phyloP scores from a whole-genome alignment of 2,797 vertebrate genomes.

The Telmatherina bonti region DNA sequence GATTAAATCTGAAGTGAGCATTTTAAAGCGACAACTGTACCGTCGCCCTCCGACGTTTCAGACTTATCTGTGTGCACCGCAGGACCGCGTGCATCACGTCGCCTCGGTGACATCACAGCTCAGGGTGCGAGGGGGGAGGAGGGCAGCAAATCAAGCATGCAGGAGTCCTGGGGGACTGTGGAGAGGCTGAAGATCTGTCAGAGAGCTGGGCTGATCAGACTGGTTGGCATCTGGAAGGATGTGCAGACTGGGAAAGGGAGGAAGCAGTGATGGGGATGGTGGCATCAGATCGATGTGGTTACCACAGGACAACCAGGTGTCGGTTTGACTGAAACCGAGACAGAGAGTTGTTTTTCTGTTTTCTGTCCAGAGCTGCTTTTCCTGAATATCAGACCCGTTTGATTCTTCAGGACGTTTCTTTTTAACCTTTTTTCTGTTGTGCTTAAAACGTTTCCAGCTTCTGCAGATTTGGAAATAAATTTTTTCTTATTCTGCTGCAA shows the following conservation, averaged over 20 bases:
- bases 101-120: slow-evolving; percentile 49
- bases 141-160: slow-evolving; percentile 54
- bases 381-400: not conserved
- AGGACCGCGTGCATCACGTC: slow-evolving; percentile 48
- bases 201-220: slow-evolving; percentile 8
- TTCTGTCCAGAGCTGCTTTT: slow-evolving; percentile 15
- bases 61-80: slow-evolving; percentile 56
- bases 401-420: no score
- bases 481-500: no score
- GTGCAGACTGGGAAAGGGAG: no score
- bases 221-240: no score
- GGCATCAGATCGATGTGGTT: no score
- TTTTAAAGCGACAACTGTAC: slow-evolving; percentile 40
- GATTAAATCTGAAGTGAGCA: slow-evolving; percentile 48
- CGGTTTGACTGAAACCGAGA: slow-evolving; percentile 11
- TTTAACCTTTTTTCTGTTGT: no score
- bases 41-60: slow-evolving; percentile 49
- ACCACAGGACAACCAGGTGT: slow-evolving; percentile 56
- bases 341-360: no score
- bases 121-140: slow-evolving; percentile 2
- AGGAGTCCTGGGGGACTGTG: slow-evolving; percentile 47
- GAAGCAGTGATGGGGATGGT: no score
- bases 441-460: no score
- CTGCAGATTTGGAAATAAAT: no score
- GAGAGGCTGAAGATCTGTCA: slow-evolving; percentile 51